Base-by-base conservation (phyloP, 2,797 vertebrate genomes). In the Crax fasciolata region DNA sequence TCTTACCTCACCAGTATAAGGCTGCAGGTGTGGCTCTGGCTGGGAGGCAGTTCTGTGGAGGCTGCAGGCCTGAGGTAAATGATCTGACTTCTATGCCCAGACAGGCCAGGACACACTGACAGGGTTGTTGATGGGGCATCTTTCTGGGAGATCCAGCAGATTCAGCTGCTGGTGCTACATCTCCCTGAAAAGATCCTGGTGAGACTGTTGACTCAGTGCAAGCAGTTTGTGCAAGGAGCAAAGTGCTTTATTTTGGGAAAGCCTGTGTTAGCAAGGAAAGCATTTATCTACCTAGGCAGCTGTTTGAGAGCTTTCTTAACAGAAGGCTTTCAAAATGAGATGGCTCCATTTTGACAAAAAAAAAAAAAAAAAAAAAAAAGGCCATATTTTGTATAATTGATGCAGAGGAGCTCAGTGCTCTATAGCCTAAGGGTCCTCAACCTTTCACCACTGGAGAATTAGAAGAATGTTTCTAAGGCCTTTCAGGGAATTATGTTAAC, bases 381-480 rank as follows among this genome's bases (percentile, higher is more conserved):
- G 52, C 82, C 58, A 12, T 49, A 25, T 70, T 89, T 92, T 72
- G 11, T 94, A 84, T 95, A 96, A 93, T 61, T 95, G 82, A 93
- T 93, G 72, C 68, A 54, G 58, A 73, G 63, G 28, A 89, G 39
- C 74, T 89, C 78, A 32, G 44, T 35, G 51, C 48, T 87, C 13
- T 23, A 13, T 90, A 94, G 89, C 84, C 84, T 81, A 78, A 93
- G 91, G 86, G 89, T 93, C 83, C 68, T 79, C 68, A 97, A 70
- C 59, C 72, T 95, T 96, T 96, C 70, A 84, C 28, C 73, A 72
- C 74, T 65, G 54, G 89, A 89, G 82, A 90, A 85, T 92, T 88
- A 95, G 41, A 73, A 44, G 61, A 88, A 88, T 73, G 61, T 82
- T 95, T 94, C 83, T 87, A 55, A 72, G 68, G 63, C 44, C 55